These are phyloP conservation scores for Spinus olivaceus DNA, from an alignment of 2,797 vertebrate species.

Conservation along the genomic window DNA sequence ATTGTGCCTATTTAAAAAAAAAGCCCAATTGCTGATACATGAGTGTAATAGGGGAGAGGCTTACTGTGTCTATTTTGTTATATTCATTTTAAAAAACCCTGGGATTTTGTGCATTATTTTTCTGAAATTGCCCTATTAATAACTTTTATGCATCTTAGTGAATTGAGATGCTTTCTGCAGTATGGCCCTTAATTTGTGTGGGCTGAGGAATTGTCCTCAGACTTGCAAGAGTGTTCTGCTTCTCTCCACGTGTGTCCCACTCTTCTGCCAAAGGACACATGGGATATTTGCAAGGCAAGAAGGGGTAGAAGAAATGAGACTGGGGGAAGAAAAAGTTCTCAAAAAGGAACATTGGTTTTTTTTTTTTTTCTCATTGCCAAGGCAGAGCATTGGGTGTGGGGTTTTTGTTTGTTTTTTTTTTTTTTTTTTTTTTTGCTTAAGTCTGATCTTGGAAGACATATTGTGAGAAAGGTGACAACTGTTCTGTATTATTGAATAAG, in stretches of 20 bases:
- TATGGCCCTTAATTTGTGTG: neutral
- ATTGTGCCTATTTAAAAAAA: neutral
- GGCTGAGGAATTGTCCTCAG: neutral
- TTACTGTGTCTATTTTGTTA: neutral
- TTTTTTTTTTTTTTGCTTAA: neutral
- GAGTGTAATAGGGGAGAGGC: neutral
- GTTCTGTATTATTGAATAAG: neutral
- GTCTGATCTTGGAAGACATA: neutral
- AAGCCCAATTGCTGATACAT: neutral
- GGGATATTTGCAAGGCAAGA: neutral
- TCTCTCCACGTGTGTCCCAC: accelerated
- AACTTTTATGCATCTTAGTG: neutral
- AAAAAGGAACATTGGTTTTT: neutral
- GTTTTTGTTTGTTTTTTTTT: no score
- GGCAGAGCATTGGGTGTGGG: neutral
- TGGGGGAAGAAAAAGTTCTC: neutral
- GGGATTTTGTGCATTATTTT: neutral
- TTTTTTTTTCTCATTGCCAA: neutral
- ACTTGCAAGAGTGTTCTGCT: neutral
- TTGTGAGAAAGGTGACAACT: neutral
- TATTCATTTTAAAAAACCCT: neutral
- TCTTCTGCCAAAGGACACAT: neutral
- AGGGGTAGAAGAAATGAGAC: neutral
- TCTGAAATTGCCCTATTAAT: neutral
- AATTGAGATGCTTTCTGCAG: neutral